Base-by-base conservation (phyloP, 2,888 invertebrate species). In the Aproaerema taeniolella region DNA sequence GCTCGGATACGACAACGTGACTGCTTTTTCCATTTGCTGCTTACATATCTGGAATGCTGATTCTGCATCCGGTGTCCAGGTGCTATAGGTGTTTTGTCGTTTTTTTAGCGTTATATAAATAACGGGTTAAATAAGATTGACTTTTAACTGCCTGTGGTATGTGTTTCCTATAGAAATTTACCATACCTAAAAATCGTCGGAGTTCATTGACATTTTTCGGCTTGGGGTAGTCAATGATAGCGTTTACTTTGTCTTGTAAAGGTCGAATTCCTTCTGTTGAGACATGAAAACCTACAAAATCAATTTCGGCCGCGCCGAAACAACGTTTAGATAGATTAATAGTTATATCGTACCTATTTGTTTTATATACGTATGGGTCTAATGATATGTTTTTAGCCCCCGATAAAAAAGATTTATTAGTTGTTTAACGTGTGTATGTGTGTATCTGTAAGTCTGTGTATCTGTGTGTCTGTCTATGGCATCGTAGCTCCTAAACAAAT, bases 91-190 rank as follows among this genome's bases (percentile, higher is more conserved):
- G 37, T 38, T 41, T 32, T 47, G 9, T 6, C 14, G 8, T 48
- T 38, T 47, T 52, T 4, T 43, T 47, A 1, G 38, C 16, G 1
- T 49, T 53, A 6, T 41, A 20, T n/a, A 60, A 42, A 10, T 52
- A 38, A 1, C 42, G 31, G 30, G 56, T 46, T 2, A 68, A 48
- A 3, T 58, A 55, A 0, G 55, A 49, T 41, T 63, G 64, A 2
- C 44, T 38, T 17, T 46, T 14, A 0, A 67, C 65, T 9, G 65
- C 58, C 1, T 57, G 36, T 6, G 53, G 57, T 2, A 67, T 49
- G 42, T 54, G 66, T 3, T 54, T 33, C 2, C 63, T 39, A 31
- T 67, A 69, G 46, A 64, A 67, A 41, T 67, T 71, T 7, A 43
- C 16, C 40, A 43, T 43, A n/a, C 40, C 34, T 28, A 34, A 30